phyloP scores from a whole-genome alignment of 2,888 invertebrate species.

The Nysson spinosus region DNA sequence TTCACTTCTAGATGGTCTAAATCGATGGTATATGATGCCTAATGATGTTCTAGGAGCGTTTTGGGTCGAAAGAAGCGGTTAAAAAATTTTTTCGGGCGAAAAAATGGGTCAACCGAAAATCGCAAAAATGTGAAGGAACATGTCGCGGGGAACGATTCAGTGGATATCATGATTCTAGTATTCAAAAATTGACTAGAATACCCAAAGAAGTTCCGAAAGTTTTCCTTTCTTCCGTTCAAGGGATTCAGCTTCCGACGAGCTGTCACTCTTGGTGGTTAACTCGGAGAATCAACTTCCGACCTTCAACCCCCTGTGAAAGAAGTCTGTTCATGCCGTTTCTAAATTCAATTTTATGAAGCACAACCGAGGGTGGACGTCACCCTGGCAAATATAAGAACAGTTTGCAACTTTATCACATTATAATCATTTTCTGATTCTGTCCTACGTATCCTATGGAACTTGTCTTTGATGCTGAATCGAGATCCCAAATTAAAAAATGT shows the following conservation, averaged over 20 bases:
- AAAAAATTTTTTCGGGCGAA: too few relatives aligned
- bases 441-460: background rate
- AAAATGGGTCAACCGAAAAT: too few relatives aligned
- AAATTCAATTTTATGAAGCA: constrained; percentile 48
- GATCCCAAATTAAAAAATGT: too few relatives aligned
- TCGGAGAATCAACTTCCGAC: constrained; percentile 57
- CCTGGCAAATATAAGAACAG: constrained; percentile 18
- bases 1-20: too few relatives aligned
- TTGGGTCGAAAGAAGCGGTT: too few relatives aligned
- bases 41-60: too few relatives aligned
- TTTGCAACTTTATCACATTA: constrained; percentile 34
- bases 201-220: constrained; percentile 14
- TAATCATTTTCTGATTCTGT: constrained; percentile 27
- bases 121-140: too few relatives aligned
- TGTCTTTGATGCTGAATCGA: too few relatives aligned
- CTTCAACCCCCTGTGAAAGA: constrained; percentile 27
- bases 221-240: constrained; percentile 26
- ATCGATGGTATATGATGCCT: too few relatives aligned
- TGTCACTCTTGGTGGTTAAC: constrained; percentile 53
- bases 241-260: constrained; percentile 36
- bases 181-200: too few relatives aligned
- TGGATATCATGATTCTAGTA: too few relatives aligned
- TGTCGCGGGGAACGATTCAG: too few relatives aligned
- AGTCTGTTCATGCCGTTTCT: constrained; percentile 19
- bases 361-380: constrained; percentile 12